Conservation (phyloP, 2,113 vertebrate species). For the Neolamprologus devosi region DNA sequence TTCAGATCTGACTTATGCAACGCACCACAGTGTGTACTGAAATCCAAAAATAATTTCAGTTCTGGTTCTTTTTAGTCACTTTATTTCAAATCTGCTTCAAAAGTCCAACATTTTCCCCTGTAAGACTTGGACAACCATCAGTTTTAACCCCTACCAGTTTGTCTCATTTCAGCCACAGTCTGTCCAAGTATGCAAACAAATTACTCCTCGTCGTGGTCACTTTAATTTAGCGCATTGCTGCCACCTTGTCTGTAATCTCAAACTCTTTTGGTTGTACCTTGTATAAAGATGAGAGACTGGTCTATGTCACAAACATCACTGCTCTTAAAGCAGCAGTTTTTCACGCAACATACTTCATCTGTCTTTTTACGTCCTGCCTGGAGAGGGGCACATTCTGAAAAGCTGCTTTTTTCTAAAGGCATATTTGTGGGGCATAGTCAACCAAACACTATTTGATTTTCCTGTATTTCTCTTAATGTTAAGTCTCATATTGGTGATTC, state of each 20-base stretch:
- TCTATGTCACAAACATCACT: neutral
- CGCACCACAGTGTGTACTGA: accelerated
- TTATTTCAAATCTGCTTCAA: neutral
- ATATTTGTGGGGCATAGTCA: neutral
- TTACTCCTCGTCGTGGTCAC: accelerated
- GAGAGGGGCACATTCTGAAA: neutral
- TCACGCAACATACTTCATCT: accelerated
- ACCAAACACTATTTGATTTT: neutral
- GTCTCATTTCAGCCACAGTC: neutral
- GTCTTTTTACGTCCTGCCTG: accelerated
- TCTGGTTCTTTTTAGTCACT: neutral
- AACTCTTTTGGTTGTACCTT: accelerated
- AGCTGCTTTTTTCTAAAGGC: neutral
- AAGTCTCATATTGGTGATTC: neutral
- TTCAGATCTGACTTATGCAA: neutral
- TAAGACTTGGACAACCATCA: accelerated
- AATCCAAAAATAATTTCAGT: neutral
- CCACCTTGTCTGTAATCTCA: neutral
- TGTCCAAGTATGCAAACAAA: neutral
- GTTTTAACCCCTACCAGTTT: neutral
- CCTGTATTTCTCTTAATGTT: neutral
- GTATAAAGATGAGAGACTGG: accelerated
- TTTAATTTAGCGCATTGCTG: neutral
- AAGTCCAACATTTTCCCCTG: accelerated
- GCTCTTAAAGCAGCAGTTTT: neutral